Evolutionary conservation across 2,888 invertebrate species (phyloP).

Genomic region (Platynereis dumerilii): DNA sequence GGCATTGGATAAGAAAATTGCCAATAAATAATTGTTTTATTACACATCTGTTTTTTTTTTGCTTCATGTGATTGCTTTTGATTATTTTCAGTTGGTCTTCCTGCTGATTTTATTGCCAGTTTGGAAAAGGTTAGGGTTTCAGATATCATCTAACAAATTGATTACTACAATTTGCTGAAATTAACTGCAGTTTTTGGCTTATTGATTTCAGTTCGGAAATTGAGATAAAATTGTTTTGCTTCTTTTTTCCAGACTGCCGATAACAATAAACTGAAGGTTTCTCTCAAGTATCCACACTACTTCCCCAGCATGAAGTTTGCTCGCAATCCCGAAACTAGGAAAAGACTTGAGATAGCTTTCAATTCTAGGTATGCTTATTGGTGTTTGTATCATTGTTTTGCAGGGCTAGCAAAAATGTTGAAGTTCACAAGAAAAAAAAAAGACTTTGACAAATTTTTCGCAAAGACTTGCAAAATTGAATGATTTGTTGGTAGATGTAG

Average conservation of each 20-base stretch:
- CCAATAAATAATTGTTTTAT: too few species aligned
- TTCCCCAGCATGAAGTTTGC: conserved; percentile 66
- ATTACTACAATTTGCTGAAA: background rate
- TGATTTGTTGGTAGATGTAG: too few species aligned
- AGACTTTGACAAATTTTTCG: too few species aligned
- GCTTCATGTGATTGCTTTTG: background rate
- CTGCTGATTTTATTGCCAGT: conserved; percentile 54
- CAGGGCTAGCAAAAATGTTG: too few species aligned
- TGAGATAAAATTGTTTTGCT: too few species aligned
- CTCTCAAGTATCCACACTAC: conserved; percentile 67
- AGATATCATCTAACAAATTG: background rate
- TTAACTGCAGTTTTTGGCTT: background rate
- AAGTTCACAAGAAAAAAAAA: too few species aligned
- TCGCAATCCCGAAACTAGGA: conserved; percentile 62
- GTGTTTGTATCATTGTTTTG: too few species aligned
- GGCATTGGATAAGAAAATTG: too few species aligned
- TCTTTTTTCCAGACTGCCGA: too few species aligned
- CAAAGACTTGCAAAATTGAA: too few species aligned
- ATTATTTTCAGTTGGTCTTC: conserved; percentile 51
- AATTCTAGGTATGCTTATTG: conserved; percentile 59
- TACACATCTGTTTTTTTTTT: background rate
- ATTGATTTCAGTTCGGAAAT: background rate
- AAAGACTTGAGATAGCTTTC: conserved; percentile 62
- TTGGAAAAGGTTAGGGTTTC: conserved; percentile 49
- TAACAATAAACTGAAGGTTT: conserved; percentile 61